Conservation (phyloP, 2,797 vertebrate species). For the Rhinoraja longicauda region DNA sequence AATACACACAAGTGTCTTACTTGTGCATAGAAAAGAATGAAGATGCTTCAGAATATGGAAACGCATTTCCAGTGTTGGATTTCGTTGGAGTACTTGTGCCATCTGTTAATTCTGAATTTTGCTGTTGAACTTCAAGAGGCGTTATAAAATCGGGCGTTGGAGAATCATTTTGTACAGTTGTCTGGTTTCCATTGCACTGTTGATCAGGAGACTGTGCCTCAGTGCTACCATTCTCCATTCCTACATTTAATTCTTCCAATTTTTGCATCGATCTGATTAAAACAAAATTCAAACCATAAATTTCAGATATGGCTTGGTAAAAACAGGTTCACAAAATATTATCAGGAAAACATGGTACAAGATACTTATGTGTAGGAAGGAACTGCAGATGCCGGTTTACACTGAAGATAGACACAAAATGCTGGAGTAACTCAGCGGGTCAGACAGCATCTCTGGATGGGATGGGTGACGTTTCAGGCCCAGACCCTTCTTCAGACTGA, state of each 20-base stretch:
- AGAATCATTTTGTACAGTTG: conserved; percentile 49
- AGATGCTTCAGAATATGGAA: conserved; percentile 73
- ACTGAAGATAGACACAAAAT: too few species aligned
- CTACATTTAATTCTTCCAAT: conserved; percentile 87
- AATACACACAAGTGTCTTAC: conserved; percentile 54
- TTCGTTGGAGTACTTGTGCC: conserved; percentile 69
- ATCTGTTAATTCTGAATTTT: conserved; percentile 41
- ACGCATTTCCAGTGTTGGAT: conserved; percentile 53
- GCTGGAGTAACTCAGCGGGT: too few species aligned
- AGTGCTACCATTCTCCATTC: conserved; percentile 78
- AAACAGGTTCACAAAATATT: not conserved
- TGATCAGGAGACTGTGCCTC: conserved; percentile 69
- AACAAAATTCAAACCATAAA: conserved; percentile 2
- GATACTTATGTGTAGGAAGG: not conserved
- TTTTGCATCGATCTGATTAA: conserved; percentile 84
- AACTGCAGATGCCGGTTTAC: too few species aligned
- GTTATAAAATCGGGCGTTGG: conserved; percentile 50
- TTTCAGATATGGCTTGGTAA: not conserved
- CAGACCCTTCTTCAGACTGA: too few species aligned
- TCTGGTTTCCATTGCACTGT: conserved; percentile 71
- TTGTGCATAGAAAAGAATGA: conserved; percentile 64
- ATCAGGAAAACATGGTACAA: not conserved
- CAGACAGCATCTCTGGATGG: too few species aligned
- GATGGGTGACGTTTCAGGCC: too few species aligned
- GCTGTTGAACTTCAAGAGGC: conserved; percentile 53